Base-by-base conservation (phyloP, 2,888 invertebrate genomes). In the Pinctada fucata region DNA sequence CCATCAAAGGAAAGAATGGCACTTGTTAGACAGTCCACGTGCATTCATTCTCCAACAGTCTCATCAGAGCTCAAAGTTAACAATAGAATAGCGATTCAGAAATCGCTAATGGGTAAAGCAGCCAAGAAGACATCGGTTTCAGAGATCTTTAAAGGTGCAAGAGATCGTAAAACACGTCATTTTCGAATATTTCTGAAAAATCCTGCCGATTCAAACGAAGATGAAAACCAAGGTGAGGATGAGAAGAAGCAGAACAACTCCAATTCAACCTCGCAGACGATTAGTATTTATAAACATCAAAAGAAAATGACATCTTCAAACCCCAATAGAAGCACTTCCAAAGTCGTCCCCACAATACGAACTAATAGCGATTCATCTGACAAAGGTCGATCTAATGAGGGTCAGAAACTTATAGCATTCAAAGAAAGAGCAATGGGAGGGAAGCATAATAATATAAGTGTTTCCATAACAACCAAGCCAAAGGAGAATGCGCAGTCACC, bases 51-150 rank as follows among this genome's bases (percentile, higher is more conserved):
- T 0, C 86, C 88, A 3, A 88, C 88, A 1, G 81, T 88, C 5
- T 78, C 88, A 0, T 85, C 88, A 0, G 88, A 88, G 78, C 79
- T 88, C 76, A 88, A 88, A 79, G 84, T 87, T 10, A 88, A 86
- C 77, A 88, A 88, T 69, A 78, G 87, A 78, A 84, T 88, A 47
- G 87, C 88, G 6, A 88, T 88, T 51, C 86, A 87, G 76, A 88
- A 87, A 79, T 86, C 85, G 6, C 76, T 88, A 31, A 76, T 81
- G 50, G 88, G 88, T 3, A 80, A 86, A n/a, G 79, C 83, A 3
- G 83, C 85, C 3, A 88, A 84, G 67, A 82, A 88, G 65, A 84
- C 85, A 16, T 85, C 88, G 2, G 86, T 88, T 1, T 80, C 85
- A 3, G 87, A 88, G 64, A 87, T 88, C 4, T 87, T 87, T 79